A percentile compares a stretch with the other conserved stretches of the same genome.
Conservation (phyloP, 2,888 invertebrate species). For the Rhamnusium bicolor region DNA sequence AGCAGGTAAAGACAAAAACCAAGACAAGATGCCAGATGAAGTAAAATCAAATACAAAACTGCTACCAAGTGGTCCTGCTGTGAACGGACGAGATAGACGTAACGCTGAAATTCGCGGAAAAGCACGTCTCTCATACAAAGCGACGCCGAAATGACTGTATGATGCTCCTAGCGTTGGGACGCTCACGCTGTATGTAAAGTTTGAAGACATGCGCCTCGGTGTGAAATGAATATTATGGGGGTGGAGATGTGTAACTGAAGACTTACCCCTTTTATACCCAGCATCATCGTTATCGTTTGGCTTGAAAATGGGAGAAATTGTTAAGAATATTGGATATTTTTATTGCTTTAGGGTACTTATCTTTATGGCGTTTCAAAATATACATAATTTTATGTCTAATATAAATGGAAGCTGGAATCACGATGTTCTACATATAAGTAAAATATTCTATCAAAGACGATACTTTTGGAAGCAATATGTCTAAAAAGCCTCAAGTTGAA, state of each 20-base stretch:
- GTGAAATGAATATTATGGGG: constrained; percentile 38
- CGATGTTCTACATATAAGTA: too few species aligned
- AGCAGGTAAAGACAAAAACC: background rate
- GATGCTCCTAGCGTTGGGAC: constrained; percentile 41
- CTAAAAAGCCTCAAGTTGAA: too few species aligned
- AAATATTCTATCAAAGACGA: too few species aligned
- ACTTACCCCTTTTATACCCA: constrained; percentile 35
- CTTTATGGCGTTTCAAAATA: background rate
- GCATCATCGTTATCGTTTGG: constrained; percentile 36
- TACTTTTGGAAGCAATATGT: too few species aligned
- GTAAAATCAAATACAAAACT: background rate
- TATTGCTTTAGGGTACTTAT: constrained; percentile 10
- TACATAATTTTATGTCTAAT: background rate
- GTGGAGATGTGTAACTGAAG: constrained; percentile 34
- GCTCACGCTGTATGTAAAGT: constrained; percentile 34
- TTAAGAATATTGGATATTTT: constrained; percentile 24
- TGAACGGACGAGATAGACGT: constrained; percentile 6
- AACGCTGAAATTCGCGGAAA: constrained; percentile 7
- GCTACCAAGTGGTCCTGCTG: background rate
- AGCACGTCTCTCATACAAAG: constrained; percentile 37
- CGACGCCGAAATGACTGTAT: constrained; percentile 41
- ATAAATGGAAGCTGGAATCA: background rate
- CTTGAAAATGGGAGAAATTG: constrained; percentile 19
- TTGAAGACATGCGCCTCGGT: constrained; percentile 35
- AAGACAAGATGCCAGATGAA: background rate